phyloP scores from a whole-genome alignment of 1,140 invertebrate species.

The Semibalanus balanoides region DNA sequence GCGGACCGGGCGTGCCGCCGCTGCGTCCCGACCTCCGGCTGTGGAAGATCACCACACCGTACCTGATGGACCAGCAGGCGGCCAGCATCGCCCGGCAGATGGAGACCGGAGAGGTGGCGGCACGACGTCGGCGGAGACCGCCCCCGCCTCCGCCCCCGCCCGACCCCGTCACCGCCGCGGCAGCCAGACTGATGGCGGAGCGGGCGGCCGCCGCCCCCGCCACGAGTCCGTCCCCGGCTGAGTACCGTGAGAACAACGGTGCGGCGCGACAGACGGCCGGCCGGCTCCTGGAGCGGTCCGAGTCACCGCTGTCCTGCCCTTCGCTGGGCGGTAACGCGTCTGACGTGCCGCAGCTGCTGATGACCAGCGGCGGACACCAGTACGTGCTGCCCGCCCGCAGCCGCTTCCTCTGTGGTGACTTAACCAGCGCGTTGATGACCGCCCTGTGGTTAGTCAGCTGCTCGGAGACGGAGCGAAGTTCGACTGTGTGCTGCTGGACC shows the following conservation, averaged over 20 bases:
- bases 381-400: background rate
- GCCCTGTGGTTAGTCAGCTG: background rate
- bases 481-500: conserved; percentile 13
- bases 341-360: background rate
- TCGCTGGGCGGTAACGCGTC: background rate
- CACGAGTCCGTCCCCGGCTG: background rate
- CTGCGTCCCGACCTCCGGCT: background rate
- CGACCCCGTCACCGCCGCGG: background rate
- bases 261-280: background rate
- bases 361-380: background rate
- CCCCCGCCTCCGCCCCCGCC: no score
- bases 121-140: background rate
- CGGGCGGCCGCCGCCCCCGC: background rate
- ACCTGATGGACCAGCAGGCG: conserved; percentile 12
- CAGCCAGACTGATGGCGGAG: background rate
- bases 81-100: background rate
- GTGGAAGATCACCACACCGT: conserved; percentile 5
- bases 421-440: background rate
- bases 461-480: conserved; percentile 5
- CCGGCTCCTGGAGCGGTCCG: background rate
- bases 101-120: background rate
- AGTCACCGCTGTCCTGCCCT: background rate
- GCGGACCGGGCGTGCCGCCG: no score
- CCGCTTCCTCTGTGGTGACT: background rate
- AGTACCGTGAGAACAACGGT: background rate